These are phyloP conservation scores for Peromyscus maniculatus DNA, from an alignment of 2,113 vertebrate species.

Conservation along the genomic window DNA sequence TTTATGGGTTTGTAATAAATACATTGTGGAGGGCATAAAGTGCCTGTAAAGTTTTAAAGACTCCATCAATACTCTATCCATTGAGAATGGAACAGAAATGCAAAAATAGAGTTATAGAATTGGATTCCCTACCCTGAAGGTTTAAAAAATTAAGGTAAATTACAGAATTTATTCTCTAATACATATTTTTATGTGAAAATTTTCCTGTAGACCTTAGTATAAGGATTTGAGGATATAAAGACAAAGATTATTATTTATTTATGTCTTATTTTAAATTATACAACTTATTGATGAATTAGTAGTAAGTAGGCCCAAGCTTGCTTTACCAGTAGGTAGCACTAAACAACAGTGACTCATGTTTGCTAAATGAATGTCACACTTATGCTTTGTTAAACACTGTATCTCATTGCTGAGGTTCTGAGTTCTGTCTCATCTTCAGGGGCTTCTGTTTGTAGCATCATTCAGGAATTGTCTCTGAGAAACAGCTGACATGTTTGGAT, in stretches of 20 bases:
- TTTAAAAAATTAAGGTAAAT: constrained; percentile 61
- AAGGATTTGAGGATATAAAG: background rate
- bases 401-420: constrained; percentile 64
- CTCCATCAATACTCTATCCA: constrained; percentile 7
- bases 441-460: constrained; percentile 59
- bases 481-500: constrained; percentile 64
- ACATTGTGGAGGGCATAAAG: constrained; percentile 17
- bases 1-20: constrained; percentile 65
- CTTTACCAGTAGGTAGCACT: constrained; percentile 7
- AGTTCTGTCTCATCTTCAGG: constrained; percentile 45
- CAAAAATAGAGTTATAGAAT: background rate
- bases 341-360: background rate
- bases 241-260: background rate
- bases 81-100: constrained; percentile 15
- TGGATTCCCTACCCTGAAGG: background rate
- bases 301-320: background rate
- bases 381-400: background rate
- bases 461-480: constrained; percentile 20
- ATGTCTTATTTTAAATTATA: constrained; percentile 49
- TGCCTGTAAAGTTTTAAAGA: background rate
- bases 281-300: background rate
- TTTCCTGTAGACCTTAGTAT: constrained; percentile 9
- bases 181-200: background rate
- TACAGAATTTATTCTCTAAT: constrained; percentile 9
- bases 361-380: constrained; percentile 39